phyloP scores from a whole-genome alignment of 2,888 invertebrate species.

The Andricus curvator region DNA sequence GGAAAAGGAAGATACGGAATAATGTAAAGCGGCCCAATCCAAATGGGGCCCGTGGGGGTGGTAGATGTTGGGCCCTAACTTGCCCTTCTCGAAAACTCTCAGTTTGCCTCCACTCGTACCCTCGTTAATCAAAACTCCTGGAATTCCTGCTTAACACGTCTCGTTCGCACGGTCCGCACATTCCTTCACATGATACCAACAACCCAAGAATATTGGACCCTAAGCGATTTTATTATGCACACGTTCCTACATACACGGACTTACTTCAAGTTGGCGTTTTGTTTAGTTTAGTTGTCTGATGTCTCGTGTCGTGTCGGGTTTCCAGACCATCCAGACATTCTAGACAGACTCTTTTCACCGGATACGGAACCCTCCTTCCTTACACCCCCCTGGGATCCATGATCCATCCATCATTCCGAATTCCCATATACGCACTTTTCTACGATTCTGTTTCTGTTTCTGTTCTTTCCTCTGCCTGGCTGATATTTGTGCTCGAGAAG shows the following conservation, averaged over 20 bases:
- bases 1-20: neutral
- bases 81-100: constrained; percentile 6
- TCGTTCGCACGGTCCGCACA: constrained; percentile 36
- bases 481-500: neutral
- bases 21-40: neutral
- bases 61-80: neutral
- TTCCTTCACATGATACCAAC: constrained; percentile 13
- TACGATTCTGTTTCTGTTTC: neutral
- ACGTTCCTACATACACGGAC: neutral
- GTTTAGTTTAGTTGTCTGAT: too few species aligned
- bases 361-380: neutral
- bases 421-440: constrained; percentile 5
- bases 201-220: neutral
- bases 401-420: neutral
- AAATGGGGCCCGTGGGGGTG: neutral
- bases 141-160: constrained; percentile 18
- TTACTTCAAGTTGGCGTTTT: neutral
- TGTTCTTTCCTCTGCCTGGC: neutral
- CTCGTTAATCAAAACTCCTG: constrained; percentile 32
- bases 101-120: constrained; percentile 7
- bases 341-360: constrained; percentile 23
- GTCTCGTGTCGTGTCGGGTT: neutral
- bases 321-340: constrained; percentile 19
- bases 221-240: constrained; percentile 15
- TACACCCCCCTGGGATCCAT: neutral